A percentile compares a stretch with the other conserved stretches of the same genome.
These are phyloP conservation scores for Phalacrocorax aristotelis DNA, from an alignment of 2,113 vertebrate species.

Conservation along the genomic window DNA sequence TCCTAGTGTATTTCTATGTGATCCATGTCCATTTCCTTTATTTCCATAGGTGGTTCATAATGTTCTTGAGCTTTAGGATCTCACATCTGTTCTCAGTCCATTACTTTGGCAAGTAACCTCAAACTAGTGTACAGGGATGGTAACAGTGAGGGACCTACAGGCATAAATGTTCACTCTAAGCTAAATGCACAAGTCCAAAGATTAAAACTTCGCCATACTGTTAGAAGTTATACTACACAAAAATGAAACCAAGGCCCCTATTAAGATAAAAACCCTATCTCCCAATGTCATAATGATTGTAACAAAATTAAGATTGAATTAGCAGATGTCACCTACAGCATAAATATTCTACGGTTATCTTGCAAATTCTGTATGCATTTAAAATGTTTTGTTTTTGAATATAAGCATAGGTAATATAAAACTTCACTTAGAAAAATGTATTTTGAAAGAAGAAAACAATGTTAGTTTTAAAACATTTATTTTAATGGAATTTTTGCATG, in stretches of 20 bases:
- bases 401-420: neutral
- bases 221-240: neutral
- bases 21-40: neutral
- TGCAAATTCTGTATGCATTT: neutral
- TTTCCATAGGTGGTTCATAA: neutral
- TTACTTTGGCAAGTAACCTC: neutral
- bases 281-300: neutral
- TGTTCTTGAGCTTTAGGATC: neutral
- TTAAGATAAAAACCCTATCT: neutral
- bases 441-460: neutral
- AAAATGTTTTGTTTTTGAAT: neutral
- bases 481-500: neutral
- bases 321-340: neutral
- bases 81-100: neutral
- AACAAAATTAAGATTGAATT: neutral
- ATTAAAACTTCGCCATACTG: neutral
- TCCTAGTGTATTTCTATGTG: neutral
- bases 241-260: neutral
- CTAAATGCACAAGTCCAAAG: neutral
- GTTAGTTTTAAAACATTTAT: neutral
- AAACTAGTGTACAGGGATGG: neutral
- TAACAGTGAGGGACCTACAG: neutral
- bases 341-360: neutral
- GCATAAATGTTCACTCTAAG: neutral
- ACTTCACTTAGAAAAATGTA: neutral